phyloP scores from a whole-genome alignment of 2,113 vertebrate species.

The Nothobranchius kuhntae region DNA sequence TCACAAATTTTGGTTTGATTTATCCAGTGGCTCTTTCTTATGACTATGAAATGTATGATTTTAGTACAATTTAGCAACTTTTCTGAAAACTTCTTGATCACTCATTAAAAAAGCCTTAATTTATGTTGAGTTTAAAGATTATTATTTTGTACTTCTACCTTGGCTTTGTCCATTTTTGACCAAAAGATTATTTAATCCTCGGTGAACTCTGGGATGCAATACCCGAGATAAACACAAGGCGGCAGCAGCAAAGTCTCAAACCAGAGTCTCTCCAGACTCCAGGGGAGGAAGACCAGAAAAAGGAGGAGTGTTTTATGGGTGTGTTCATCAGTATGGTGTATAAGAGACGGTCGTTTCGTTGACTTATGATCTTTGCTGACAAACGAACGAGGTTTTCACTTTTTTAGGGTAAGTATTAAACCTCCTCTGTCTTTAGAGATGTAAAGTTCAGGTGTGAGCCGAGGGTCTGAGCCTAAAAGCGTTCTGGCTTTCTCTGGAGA shows the following conservation, averaged over 20 bases:
- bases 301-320: conserved; percentile 12
- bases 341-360: background rate
- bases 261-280: background rate
- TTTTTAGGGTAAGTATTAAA: conserved; percentile 21
- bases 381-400: background rate
- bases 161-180: too few relatives aligned
- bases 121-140: too few relatives aligned
- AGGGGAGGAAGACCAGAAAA: conserved; percentile 29
- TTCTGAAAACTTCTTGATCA: too few relatives aligned
- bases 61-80: too few relatives aligned
- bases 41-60: too few relatives aligned
- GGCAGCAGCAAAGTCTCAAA: conserved; percentile 21
- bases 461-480: too few relatives aligned
- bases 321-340: conserved; percentile 1
- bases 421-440: background rate
- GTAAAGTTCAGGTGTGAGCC: background rate
- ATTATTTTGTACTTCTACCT: too few relatives aligned
- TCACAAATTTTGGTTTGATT: too few relatives aligned
- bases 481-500: background rate
- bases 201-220: background rate
- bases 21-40: too few relatives aligned
- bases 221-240: conserved; percentile 21
- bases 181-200: too few relatives aligned
- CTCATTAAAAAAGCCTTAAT: too few relatives aligned
- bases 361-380: background rate